Percentiles rank a stretch among this genome's conserved stretches.
These are phyloP conservation scores for Zele albiditarsus DNA, from an alignment of 2,888 invertebrate genomes.

Conservation along the genomic window DNA sequence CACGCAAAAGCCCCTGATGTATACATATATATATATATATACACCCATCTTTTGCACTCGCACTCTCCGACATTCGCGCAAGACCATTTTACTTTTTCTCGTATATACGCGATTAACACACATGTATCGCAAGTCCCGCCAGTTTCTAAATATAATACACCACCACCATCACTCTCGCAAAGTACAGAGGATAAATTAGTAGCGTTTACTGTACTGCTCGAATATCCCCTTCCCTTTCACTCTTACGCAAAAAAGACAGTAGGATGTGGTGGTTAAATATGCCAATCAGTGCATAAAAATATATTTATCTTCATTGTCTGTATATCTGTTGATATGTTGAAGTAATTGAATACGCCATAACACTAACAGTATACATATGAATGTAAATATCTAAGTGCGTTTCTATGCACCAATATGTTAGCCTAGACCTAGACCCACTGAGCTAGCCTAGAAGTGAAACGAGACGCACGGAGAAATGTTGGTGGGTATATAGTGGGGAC, in stretches of 20 bases:
- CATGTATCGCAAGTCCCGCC: background rate
- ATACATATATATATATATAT: background rate
- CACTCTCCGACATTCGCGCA: background rate
- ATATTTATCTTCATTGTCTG: too few relatives aligned
- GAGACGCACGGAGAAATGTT: constrained; percentile 12
- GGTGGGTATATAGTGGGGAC: constrained; percentile 14
- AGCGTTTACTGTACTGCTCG: background rate
- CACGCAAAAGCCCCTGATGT: background rate
- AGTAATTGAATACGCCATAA: background rate
- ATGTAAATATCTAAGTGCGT: too few relatives aligned
- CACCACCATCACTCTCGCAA: background rate
- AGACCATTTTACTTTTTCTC: constrained; percentile 1
- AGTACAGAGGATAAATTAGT: background rate
- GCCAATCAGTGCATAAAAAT: too few relatives aligned
- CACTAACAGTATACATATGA: background rate
- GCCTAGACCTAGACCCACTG: constrained; percentile 71
- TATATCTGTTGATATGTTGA: background rate
- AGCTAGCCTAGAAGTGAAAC: constrained; percentile 66
- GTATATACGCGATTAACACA: background rate
- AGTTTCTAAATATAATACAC: constrained; percentile 6
- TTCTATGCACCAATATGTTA: constrained; percentile 54
- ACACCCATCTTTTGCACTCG: background rate
- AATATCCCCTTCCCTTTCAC: too few relatives aligned
- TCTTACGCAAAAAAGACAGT: too few relatives aligned
- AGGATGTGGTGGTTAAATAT: too few relatives aligned